These are phyloP conservation scores for Condylostylus longicornis DNA, from an alignment of 1,140 invertebrate genomes.

Conservation along the genomic window DNA sequence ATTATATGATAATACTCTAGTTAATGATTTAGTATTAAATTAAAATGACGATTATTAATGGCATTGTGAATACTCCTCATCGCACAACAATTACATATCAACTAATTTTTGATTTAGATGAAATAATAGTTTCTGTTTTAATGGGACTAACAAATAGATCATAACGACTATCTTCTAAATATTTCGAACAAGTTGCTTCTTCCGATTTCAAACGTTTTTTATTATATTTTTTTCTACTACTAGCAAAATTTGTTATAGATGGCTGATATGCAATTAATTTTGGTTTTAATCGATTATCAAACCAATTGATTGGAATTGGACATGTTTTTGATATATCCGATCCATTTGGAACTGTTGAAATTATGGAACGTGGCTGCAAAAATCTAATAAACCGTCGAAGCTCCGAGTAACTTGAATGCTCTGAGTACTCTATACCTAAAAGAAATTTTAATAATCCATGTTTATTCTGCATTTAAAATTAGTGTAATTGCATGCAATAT, in stretches of 20 bases:
- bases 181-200: too few species aligned
- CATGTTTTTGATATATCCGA: constrained; percentile 16
- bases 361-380: constrained; percentile 21
- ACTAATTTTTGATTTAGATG: too few species aligned
- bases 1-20: too few species aligned
- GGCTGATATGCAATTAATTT: constrained; percentile 16
- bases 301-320: constrained; percentile 19
- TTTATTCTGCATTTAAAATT: not conserved
- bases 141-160: too few species aligned
- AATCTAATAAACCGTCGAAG: constrained; percentile 26
- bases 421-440: constrained; percentile 23
- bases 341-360: constrained; percentile 22
- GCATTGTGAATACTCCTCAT: too few species aligned
- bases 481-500: not conserved
- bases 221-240: not conserved
- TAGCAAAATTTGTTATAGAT: constrained; percentile 13
- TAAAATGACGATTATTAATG: too few species aligned
- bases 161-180: too few species aligned
- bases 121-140: too few species aligned
- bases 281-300: constrained; percentile 12
- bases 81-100: too few species aligned
- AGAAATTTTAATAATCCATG: not conserved
- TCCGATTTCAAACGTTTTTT: too few species aligned
- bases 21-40: too few species aligned
- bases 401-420: constrained; percentile 28